These are phyloP conservation scores for Ophthalmolycus amberensis DNA, from an alignment of 2,113 vertebrate genomes.

Conservation along the genomic window DNA sequence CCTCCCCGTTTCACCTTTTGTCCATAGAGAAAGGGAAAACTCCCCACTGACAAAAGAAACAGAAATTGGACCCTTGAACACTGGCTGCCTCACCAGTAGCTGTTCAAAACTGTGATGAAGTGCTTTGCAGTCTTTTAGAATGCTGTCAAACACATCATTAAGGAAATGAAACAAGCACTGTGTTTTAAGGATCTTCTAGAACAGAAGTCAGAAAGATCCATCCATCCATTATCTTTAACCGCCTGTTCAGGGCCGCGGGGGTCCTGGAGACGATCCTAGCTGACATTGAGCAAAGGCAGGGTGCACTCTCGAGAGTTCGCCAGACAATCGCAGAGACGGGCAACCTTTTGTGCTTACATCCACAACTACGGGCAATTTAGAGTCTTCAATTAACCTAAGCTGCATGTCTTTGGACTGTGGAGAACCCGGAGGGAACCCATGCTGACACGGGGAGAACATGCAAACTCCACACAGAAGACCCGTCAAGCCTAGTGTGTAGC, in stretches of 20 bases:
- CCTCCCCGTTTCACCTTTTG: background rate
- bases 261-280: too few species aligned
- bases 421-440: too few species aligned
- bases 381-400: background rate
- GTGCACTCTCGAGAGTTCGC: too few species aligned
- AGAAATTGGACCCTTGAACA: background rate
- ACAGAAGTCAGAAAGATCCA: background rate
- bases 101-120: background rate
- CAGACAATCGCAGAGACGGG: too few species aligned
- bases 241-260: too few species aligned
- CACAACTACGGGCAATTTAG: background rate
- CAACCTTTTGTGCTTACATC: background rate
- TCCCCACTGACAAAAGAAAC: background rate
- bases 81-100: background rate
- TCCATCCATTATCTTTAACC: background rate
- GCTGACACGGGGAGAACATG: too few species aligned
- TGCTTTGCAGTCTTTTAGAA: background rate
- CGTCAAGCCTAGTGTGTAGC: too few species aligned
- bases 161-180: background rate
- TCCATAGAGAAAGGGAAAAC: background rate
- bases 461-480: too few species aligned
- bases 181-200: background rate
- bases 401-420: background rate
- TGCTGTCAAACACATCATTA: background rate
- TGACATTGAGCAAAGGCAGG: too few species aligned